Base-by-base conservation (phyloP, 2,888 invertebrate species). In the Callyntrura sp. region DNA sequence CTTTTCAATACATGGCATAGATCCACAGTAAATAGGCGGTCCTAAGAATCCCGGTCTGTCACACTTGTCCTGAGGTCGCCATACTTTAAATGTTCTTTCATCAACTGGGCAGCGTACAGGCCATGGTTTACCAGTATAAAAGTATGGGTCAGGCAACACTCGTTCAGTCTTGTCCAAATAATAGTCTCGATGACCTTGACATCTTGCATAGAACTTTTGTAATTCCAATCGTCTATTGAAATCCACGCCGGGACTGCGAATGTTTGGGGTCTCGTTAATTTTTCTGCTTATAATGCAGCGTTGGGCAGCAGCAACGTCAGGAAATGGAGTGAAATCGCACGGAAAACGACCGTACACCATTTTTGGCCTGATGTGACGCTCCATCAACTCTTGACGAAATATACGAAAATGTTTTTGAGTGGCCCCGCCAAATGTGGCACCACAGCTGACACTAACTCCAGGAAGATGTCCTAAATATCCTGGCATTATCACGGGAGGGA, bases 1-100 rank as follows among this genome's bases (percentile, higher is more conserved):
- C 81, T 90, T 88, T 51, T 91, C 73, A 60, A 92, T 91, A 76
- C 93, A 93, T n/a, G 91, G 91, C 90, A 93, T 90, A 9, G 90
- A 81, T 25, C 82, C 78, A 85, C 92, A 93, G 43, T 91, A 82
- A 1, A 89, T 20, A 4, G 91, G 90, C 23, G 92, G 90, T 23
- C 93, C 93, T 28, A 93, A 20, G 68, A 90, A 93, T 35, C 90
- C 85, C 0, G 92, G 90, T 3, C 48, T 55, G 48, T 92, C 90
- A 79, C 92, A 93, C 43, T 60, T 45, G 55, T 92, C 92, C 65
- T 85, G 73, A 43, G 83, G 84, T 20, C 90, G 73, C 51, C 85
- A 45, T 43, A 92, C 91, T 82, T 93, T 93, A 85, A 93, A 93
- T n/a, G 78, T 83, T 76, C 93, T 92, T 87, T 93, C 93, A 82